A percentile compares a stretch with the other conserved stretches of the same genome.
phyloP scores from a whole-genome alignment of 2,113 vertebrate species.

The Cariama cristata region DNA sequence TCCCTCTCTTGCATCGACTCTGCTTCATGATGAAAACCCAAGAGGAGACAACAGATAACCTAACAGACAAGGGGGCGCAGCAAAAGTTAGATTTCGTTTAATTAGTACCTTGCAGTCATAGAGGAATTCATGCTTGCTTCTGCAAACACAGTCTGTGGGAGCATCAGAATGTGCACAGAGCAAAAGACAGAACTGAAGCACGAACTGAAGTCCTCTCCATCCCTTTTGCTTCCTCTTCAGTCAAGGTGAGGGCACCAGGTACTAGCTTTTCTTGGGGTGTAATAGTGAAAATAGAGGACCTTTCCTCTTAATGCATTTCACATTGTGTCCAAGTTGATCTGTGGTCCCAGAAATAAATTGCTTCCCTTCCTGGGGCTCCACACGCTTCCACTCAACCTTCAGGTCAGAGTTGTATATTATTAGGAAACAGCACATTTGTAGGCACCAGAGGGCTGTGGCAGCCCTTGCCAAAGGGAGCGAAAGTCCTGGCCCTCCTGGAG shows the following conservation, averaged over 20 bases:
- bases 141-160: background rate
- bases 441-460: background rate
- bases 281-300: background rate
- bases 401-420: background rate
- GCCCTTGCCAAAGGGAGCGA: background rate
- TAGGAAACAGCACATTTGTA: accelerated
- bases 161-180: accelerated
- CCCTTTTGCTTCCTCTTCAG: background rate
- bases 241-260: background rate
- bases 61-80: accelerated
- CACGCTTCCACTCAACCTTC: background rate
- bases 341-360: background rate
- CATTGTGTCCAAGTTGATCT: background rate
- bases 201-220: accelerated
- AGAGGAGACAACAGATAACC: background rate
- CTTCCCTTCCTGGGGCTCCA: background rate
- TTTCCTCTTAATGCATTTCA: background rate
- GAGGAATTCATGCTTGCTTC: background rate
- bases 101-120: too few species aligned
- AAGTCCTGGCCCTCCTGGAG: accelerated
- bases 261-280: background rate
- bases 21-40: background rate
- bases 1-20: background rate
- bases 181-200: background rate
- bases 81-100: background rate